These are phyloP conservation scores for Patagioenas fasciata DNA, from an alignment of 2,113 vertebrate species.

Conservation along the genomic window DNA sequence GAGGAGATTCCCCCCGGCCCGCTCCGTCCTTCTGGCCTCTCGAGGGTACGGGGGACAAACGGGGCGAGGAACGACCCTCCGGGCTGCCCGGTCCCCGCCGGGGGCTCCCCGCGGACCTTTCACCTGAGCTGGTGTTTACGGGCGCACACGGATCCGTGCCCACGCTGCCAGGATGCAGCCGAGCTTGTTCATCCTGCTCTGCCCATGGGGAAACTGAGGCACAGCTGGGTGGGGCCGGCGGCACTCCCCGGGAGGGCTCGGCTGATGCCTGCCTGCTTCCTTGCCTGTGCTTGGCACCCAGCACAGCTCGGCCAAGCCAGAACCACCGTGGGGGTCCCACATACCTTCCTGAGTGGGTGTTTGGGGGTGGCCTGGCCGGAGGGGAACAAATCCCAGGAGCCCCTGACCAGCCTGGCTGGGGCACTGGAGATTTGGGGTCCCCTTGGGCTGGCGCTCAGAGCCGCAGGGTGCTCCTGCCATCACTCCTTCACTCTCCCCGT, in stretches of 20 bases:
- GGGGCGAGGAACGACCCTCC: background rate
- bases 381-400: no score
- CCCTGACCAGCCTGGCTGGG: fast-evolving
- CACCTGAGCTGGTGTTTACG: conserved; percentile 2
- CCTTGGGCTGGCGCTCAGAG: background rate
- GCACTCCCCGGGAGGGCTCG: background rate
- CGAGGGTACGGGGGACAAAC: background rate
- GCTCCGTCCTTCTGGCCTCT: no score
- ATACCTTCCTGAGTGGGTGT: background rate
- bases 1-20: no score
- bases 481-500: background rate
- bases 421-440: background rate
- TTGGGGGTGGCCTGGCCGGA: fast-evolving
- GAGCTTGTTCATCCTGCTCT: conserved; percentile 35
- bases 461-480: fast-evolving
- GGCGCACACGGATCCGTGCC: background rate
- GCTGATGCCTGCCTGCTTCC: background rate
- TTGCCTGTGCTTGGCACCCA: background rate
- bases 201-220: background rate
- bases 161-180: conserved; percentile 7
- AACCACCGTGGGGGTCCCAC: background rate
- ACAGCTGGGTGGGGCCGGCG: background rate
- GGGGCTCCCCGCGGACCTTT: background rate
- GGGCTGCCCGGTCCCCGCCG: background rate
- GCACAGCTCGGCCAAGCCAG: background rate